These are phyloP conservation scores for Fragum whitleyi DNA, from an alignment of 2,888 invertebrate genomes.

Conservation along the genomic window DNA sequence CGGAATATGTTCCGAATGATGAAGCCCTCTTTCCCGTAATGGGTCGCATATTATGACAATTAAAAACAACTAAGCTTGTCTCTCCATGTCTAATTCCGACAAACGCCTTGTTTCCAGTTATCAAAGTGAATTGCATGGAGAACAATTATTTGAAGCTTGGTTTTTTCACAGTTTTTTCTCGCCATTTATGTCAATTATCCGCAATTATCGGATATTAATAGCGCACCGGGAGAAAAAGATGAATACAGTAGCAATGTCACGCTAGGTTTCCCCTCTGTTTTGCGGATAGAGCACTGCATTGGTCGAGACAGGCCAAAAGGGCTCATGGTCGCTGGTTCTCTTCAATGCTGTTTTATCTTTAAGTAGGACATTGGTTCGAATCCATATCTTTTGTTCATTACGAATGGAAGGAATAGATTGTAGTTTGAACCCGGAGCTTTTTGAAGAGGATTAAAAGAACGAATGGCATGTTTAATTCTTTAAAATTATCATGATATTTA, in stretches of 20 bases:
- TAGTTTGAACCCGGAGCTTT: too few relatives aligned
- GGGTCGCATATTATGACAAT: too few relatives aligned
- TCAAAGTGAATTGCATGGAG: conserved; percentile 38
- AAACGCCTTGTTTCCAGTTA: conserved; percentile 21
- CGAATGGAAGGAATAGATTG: too few relatives aligned
- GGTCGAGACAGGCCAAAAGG: background rate
- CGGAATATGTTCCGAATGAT: too few relatives aligned
- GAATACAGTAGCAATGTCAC: conserved; percentile 6
- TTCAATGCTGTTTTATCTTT: too few relatives aligned
- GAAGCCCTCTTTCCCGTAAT: too few relatives aligned
- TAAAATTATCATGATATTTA: too few relatives aligned
- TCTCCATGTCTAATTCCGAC: conserved; percentile 5
- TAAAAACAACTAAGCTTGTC: background rate
- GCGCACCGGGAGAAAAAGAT: conserved; percentile 32
- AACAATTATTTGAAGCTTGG: conserved; percentile 33
- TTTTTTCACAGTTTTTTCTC: conserved; percentile 43
- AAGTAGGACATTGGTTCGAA: too few relatives aligned
- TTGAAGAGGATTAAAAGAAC: too few relatives aligned
- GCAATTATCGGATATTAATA: conserved; percentile 42
- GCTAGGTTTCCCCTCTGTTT: conserved; percentile 1
- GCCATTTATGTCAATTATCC: conserved; percentile 56
- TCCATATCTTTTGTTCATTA: too few relatives aligned
- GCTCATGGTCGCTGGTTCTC: background rate
- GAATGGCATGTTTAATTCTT: too few relatives aligned
- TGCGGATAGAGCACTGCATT: background rate